phyloP scores from a whole-genome alignment of 2,797 vertebrate genomes.

The Bucorvus abyssinicus region DNA sequence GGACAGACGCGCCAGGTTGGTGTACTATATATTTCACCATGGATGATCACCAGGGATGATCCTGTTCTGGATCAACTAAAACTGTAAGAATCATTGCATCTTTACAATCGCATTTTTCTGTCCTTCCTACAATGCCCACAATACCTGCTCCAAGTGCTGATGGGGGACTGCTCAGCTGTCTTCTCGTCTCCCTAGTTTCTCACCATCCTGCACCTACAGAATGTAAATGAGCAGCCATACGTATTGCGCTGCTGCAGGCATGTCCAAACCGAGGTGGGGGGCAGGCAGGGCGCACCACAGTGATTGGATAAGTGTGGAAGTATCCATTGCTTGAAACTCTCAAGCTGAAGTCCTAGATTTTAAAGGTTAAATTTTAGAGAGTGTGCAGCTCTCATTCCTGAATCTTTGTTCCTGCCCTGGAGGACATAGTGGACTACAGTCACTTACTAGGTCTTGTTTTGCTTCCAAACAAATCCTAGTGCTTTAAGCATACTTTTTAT shows the following conservation, averaged over 20 bases:
- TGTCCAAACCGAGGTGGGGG: not conserved
- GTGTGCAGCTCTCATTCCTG: not conserved
- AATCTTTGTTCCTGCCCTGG: not conserved
- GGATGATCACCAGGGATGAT: not conserved
- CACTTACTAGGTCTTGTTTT: not conserved
- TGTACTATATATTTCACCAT: not conserved
- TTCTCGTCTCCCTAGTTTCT: not conserved
- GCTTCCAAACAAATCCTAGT: conserved; percentile 7
- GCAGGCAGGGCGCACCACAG: not conserved
- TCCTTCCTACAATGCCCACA: not conserved
- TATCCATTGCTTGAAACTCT: not conserved
- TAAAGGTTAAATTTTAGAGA: not conserved
- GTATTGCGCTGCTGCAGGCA: not conserved
- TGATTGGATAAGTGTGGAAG: not conserved
- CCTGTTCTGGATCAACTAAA: not conserved
- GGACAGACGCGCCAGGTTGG: not conserved
- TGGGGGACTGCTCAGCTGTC: not conserved
- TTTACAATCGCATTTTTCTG: not conserved
- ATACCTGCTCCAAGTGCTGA: not conserved
- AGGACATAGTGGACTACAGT: not conserved
- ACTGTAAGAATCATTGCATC: not conserved
- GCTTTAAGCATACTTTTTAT: not conserved
- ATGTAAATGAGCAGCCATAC: not conserved
- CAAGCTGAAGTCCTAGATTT: not conserved
- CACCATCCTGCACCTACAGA: not conserved